phyloP scores from a whole-genome alignment of 2,888 invertebrate species.

The Acanthosepion esculentum region DNA sequence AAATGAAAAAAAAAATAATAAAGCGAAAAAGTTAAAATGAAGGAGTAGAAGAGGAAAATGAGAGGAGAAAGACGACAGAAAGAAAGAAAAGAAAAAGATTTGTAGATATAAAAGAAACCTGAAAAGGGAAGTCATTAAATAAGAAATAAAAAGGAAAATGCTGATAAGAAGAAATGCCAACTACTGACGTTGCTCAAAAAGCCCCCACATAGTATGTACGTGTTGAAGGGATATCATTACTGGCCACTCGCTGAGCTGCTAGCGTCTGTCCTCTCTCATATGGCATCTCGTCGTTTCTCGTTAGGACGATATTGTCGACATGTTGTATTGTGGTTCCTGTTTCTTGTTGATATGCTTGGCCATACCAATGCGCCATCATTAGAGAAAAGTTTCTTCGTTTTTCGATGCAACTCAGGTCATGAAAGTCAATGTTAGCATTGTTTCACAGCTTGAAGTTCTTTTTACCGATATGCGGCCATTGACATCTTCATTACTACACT shows the following conservation, averaged over 20 bases:
- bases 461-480: not conserved
- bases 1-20: not conserved
- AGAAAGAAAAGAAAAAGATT: not conserved
- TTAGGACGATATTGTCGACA: constrained; percentile 13
- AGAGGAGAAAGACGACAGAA: not conserved
- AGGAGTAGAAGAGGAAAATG: not conserved
- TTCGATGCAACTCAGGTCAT: constrained; percentile 16
- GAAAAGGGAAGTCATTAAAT: not conserved
- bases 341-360: not conserved
- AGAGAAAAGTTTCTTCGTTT: not conserved
- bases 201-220: not conserved
- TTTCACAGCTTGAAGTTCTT: not conserved
- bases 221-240: constrained; percentile 33
- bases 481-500: not conserved
- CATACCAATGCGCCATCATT: constrained; percentile 21
- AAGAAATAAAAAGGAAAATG: not conserved
- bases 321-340: constrained; percentile 33
- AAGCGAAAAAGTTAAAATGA: not conserved
- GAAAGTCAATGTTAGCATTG: not conserved
- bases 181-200: not conserved
- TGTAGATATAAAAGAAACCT: not conserved
- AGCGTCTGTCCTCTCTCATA: not conserved
- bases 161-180: too few species aligned
- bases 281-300: constrained; percentile 11
- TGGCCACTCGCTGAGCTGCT: not conserved